A percentile compares a stretch with the other conserved stretches of the same genome.
phyloP scores from a whole-genome alignment of 1,140 invertebrate genomes.

The Aradophagus sp. region DNA sequence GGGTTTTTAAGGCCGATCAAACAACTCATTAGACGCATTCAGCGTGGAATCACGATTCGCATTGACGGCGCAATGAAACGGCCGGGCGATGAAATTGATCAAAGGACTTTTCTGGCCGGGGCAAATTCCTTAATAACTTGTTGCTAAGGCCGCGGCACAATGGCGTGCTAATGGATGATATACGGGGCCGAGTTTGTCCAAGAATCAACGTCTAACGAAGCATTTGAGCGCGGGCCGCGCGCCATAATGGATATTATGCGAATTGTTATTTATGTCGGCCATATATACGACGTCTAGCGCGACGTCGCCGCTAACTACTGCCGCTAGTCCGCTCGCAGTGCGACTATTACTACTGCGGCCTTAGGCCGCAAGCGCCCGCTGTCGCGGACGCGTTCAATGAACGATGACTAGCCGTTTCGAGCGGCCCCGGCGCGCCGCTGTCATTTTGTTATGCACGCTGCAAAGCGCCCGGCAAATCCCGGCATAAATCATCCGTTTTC shows the following conservation, averaged over 20 bases:
- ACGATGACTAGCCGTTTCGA: constrained; percentile 44
- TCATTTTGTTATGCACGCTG: constrained; percentile 40
- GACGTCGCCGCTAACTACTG: constrained; percentile 51
- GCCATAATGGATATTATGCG: constrained; percentile 58
- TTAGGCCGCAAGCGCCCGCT: constrained; percentile 32
- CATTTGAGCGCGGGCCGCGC: constrained; percentile 52
- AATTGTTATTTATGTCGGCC: constrained; percentile 57
- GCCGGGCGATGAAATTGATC: constrained; percentile 40
- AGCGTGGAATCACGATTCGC: too few relatives aligned
- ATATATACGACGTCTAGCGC: constrained; percentile 54
- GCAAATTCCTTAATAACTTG: constrained; percentile 45
- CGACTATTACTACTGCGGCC: constrained; percentile 56
- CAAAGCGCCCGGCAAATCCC: constrained; percentile 32
- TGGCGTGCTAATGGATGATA: constrained; percentile 55
- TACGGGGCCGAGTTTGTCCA: constrained; percentile 50
- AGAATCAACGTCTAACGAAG: constrained; percentile 59
- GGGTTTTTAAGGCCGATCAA: constrained; percentile 2
- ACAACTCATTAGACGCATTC: constrained; percentile 28
- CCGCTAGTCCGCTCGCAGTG: constrained; percentile 51
- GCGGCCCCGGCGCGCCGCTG: constrained; percentile 19
- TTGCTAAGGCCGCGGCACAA: constrained; percentile 37
- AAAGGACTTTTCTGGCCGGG: constrained; percentile 26
- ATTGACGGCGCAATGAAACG: too few relatives aligned
- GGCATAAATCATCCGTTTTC: constrained; percentile 35
- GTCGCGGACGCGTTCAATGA: constrained; percentile 32